Conservation (phyloP, 2,888 invertebrate species). For the Athalia circularis region DNA sequence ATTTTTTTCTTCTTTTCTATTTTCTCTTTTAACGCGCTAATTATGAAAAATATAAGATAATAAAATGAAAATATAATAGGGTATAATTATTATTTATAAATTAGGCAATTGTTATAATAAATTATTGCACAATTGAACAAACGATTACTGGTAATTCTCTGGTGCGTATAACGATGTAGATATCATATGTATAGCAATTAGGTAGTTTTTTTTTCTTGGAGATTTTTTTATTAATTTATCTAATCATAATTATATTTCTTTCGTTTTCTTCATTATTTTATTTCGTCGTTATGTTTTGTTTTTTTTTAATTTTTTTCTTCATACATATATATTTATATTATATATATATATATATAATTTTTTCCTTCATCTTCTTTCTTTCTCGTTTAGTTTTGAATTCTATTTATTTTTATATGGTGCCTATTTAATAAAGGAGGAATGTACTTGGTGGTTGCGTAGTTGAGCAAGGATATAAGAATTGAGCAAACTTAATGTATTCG, state of each 20-base stretch:
- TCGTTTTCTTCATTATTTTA: too few relatives aligned
- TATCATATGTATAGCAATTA: neutral
- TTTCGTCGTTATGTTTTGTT: too few relatives aligned
- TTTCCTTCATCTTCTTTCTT: neutral
- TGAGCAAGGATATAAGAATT: constrained; percentile 60
- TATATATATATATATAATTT: too few relatives aligned
- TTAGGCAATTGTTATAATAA: constrained; percentile 44
- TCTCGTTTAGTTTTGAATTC: constrained; percentile 4
- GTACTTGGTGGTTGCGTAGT: constrained; percentile 66
- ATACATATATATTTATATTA: too few relatives aligned
- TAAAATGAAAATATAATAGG: neutral
- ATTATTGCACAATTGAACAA: constrained; percentile 69
- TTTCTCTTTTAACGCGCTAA: neutral
- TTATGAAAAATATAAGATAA: neutral
- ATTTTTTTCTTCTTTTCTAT: too few relatives aligned
- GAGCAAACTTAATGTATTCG: constrained; percentile 32
- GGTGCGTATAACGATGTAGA: constrained; percentile 58
- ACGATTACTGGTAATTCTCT: constrained; percentile 62
- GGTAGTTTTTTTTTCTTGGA: too few relatives aligned
- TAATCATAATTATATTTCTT: too few relatives aligned
- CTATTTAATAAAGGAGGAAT: constrained; percentile 71
- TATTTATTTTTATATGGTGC: constrained; percentile 57
- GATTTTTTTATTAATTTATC: constrained; percentile 32
- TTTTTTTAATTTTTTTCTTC: too few relatives aligned
- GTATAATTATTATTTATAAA: constrained; percentile 13